Conservation (phyloP, 2,888 invertebrate genomes). For the Ophioninae sp. region DNA sequence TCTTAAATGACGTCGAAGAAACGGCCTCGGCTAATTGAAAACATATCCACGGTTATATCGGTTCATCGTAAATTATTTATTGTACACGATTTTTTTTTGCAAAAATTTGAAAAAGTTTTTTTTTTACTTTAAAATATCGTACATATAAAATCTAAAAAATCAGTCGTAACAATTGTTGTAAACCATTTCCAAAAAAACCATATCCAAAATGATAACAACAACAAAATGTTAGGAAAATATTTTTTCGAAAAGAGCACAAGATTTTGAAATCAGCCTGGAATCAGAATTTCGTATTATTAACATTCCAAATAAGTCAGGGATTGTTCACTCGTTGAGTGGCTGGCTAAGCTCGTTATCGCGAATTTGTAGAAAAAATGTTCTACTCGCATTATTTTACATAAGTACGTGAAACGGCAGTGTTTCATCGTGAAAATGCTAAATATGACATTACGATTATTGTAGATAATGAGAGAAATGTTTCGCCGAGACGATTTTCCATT, state of each 20-base stretch:
- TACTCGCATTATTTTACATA: background rate
- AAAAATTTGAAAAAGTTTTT: background rate
- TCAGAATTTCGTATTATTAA: constrained; percentile 44
- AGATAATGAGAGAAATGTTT: background rate
- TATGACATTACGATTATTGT: background rate
- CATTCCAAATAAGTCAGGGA: constrained; percentile 59
- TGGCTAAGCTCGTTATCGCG: constrained; percentile 24
- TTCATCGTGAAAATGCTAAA: background rate
- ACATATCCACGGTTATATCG: constrained; percentile 67
- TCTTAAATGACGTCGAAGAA: constrained; percentile 44
- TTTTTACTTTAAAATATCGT: background rate
- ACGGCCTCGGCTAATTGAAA: constrained; percentile 60
- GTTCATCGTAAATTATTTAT: constrained; percentile 34
- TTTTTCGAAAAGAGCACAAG: constrained; percentile 1
- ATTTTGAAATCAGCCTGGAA: constrained; percentile 26
- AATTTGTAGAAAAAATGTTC: constrained; percentile 7
- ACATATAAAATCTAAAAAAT: too few species aligned
- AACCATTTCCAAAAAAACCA: background rate
- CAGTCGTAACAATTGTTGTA: background rate
- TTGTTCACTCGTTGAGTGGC: constrained; percentile 31
- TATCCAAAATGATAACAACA: background rate
- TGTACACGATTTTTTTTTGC: constrained; percentile 12
- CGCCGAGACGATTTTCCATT: background rate
- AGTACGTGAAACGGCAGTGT: constrained; percentile 8
- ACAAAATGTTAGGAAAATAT: background rate